These are phyloP conservation scores for Chrysolina americana DNA, from an alignment of 2,888 invertebrate genomes.

Conservation along the genomic window DNA sequence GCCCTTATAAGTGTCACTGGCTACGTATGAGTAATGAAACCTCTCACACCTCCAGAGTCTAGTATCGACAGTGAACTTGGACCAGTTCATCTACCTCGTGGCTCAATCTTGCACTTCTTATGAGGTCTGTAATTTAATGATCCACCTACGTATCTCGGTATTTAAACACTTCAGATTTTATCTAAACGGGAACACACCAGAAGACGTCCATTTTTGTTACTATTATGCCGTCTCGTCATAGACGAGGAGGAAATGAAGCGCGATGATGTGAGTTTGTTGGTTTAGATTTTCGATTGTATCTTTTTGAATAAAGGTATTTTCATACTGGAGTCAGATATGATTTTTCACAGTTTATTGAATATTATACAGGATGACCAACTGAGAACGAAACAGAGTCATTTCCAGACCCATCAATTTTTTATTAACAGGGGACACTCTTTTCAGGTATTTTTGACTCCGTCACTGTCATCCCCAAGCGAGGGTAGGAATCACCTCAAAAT, in stretches of 20 bases:
- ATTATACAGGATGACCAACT: too few relatives aligned
- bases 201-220: not conserved
- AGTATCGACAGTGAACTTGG: constrained; percentile 38
- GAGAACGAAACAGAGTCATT: too few relatives aligned
- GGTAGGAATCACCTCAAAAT: too few relatives aligned
- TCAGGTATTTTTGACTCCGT: too few relatives aligned
- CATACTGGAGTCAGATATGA: too few relatives aligned
- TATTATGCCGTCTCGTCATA: not conserved
- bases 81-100: constrained; percentile 60
- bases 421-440: too few relatives aligned
- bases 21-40: not conserved
- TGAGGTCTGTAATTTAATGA: constrained; percentile 51
- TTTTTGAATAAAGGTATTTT: too few relatives aligned
- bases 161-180: constrained; percentile 48
- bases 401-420: too few relatives aligned
- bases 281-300: not conserved
- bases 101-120: constrained; percentile 56
- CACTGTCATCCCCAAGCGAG: too few relatives aligned
- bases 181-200: constrained; percentile 16
- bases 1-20: not conserved
- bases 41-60: constrained; percentile 10
- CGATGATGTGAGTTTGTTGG: not conserved
- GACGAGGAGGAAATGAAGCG: constrained; percentile 8
- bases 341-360: too few relatives aligned
- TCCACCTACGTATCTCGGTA: constrained; percentile 53